phyloP scores from a whole-genome alignment of 1,140 invertebrate species.

The Mercenaria mercenaria region DNA sequence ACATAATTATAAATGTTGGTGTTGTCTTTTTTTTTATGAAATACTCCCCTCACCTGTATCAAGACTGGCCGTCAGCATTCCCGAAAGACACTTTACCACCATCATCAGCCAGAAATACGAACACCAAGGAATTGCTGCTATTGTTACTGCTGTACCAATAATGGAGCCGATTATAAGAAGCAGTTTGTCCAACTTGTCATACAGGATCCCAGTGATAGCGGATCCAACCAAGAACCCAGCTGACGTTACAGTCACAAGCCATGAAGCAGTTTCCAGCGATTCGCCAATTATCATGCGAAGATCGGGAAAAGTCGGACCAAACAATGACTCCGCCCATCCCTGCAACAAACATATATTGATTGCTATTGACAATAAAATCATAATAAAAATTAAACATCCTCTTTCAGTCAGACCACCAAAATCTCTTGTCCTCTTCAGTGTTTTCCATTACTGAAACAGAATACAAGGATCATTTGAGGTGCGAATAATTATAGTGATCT shows the following conservation, averaged over 20 bases:
- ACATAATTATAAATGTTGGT: no score
- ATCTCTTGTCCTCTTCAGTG: not conserved
- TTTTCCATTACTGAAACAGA: not conserved
- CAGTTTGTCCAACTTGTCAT: slow-evolving; percentile 43
- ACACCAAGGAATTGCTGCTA: slow-evolving; percentile 34
- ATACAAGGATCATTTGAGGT: not conserved
- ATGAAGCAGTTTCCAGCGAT: slow-evolving; percentile 23
- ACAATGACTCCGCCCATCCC: slow-evolving; percentile 37
- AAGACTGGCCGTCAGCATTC: slow-evolving; percentile 19
- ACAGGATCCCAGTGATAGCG: slow-evolving; percentile 29
- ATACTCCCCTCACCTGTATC: slow-evolving; percentile 32
- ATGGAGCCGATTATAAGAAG: slow-evolving; percentile 10
- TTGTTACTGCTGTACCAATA: slow-evolving; percentile 21
- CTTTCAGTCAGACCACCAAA: no score
- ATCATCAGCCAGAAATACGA: slow-evolving; percentile 25
- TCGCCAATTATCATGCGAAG: slow-evolving; percentile 41
- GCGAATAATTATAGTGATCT: no score
- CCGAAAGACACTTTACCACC: not conserved
- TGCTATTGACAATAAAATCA: no score
- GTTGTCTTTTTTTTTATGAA: no score
- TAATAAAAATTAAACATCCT: no score
- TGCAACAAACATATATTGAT: not conserved
- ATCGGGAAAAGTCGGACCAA: slow-evolving; percentile 50
- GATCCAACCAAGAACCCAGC: slow-evolving; percentile 43
- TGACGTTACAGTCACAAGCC: slow-evolving; percentile 33